These are phyloP conservation scores for Archips crataeganus DNA, from an alignment of 2,888 invertebrate genomes.

Conservation along the genomic window DNA sequence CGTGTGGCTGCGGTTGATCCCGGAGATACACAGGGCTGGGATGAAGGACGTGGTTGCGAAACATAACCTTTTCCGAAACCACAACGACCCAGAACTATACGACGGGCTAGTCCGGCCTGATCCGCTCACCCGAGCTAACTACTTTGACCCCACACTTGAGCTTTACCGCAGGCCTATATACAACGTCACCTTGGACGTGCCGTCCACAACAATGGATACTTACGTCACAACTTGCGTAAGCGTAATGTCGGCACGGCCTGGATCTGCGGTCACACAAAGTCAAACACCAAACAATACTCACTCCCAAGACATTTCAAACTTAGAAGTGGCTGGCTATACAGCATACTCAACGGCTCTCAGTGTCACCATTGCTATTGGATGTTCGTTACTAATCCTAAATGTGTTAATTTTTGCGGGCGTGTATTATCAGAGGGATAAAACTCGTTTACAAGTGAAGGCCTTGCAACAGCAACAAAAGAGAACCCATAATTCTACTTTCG, in stretches of 20 bases:
- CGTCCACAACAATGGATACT: constrained; percentile 87
- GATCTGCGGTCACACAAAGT: constrained; percentile 78
- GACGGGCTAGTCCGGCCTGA: constrained; percentile 95
- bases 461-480: constrained; percentile 91
- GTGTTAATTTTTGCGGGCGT: constrained; percentile 94
- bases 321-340: constrained; percentile 92
- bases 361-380: constrained; percentile 93
- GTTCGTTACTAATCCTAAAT: constrained; percentile 92
- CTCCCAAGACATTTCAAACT: constrained; percentile 91
- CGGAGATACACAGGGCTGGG: constrained; percentile 94
- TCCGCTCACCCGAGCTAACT: constrained; percentile 89
- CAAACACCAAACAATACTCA: constrained; percentile 87
- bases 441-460: constrained; percentile 91
- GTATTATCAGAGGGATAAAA: constrained; percentile 93
- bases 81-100: constrained; percentile 95
- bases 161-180: constrained; percentile 87
- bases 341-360: constrained; percentile 91
- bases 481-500: constrained; percentile 81
- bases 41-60: constrained; percentile 95
- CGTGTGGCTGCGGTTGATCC: constrained; percentile 97
- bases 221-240: constrained; percentile 90
- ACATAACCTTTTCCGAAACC: constrained; percentile 96
- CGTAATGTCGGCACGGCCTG: constrained; percentile 89
- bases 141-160: constrained; percentile 87
- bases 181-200: constrained; percentile 82